Base-by-base conservation (phyloP, 2,797 vertebrate species). In the Bryconaethiops microstoma region DNA sequence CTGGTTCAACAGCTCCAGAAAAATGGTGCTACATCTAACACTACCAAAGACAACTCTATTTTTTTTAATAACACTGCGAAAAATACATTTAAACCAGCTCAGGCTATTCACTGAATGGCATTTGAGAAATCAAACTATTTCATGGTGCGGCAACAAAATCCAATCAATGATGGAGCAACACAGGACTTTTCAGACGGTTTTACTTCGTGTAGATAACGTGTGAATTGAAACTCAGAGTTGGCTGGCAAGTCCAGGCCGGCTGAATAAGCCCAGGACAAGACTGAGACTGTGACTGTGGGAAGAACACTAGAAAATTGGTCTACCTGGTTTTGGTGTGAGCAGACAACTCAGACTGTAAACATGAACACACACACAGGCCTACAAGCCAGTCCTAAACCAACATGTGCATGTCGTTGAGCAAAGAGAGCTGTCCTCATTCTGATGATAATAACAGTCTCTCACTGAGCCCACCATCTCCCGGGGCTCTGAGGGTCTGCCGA, bases 101-200 rank as follows among this genome's bases (percentile, higher is more conserved):
- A 8, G 7, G 29, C 19, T 21, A 59, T 40, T 55, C 10, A 10
- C 29, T 80, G 77, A 81, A 75, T 78, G 74, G 63, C 82, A 78
- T 62, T 74, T 84, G 77, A 39, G 64, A 77, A 78, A 84, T 77
- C 74, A 84, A 81, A 74, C 82, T 50, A 80, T 84, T 81, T 84
- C 78, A 81, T 74, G 82, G 78, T 79, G 65, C 74, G 35, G 45
- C 70, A 67, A 54, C 76, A 72, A 82, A 76, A 68, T 73, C 67
- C 65, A 55, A 55, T 59, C 40, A 57, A 17, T 79, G 73, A 35
- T 25, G 67, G 42, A 52, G 57, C 65, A 48, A 71, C 65, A 17
- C 10, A 50, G 64, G 75, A 72, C 79, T 55, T 16, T 74, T 48
- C 77, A 77, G 80, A 82, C 59, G 65, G 69, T 70, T 80, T 77